Conservation (phyloP, 2,888 invertebrate species). For the Hydroisotoma schaefferi region DNA sequence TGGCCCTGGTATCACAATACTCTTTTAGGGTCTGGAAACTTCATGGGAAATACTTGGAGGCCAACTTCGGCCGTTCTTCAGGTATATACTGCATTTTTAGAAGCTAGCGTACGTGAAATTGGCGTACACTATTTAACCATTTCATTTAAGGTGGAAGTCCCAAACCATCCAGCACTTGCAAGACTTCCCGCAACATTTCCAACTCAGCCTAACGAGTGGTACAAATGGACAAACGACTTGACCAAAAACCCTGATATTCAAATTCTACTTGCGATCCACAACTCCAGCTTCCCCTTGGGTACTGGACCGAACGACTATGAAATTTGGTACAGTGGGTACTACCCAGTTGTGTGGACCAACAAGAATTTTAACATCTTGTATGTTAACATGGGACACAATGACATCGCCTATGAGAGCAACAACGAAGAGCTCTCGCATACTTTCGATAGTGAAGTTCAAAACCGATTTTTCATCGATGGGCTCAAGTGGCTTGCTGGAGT, state of each 20-base stretch:
- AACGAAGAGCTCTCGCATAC: slow-evolving; percentile 36
- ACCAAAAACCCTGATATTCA: slow-evolving; percentile 28
- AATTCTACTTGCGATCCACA: slow-evolving; percentile 33
- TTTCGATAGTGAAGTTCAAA: slow-evolving; percentile 35
- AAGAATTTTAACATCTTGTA: slow-evolving; percentile 39
- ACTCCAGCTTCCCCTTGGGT: slow-evolving; percentile 37
- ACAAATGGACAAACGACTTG: slow-evolving; percentile 30
- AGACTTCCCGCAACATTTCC: slow-evolving; percentile 27
- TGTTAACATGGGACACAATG: slow-evolving; percentile 42
- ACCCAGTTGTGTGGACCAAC: slow-evolving; percentile 40
- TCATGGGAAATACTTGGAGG: slow-evolving; percentile 38
- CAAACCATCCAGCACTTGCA: slow-evolving; percentile 25
- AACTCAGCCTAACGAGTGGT: slow-evolving; percentile 41
- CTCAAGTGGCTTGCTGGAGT: slow-evolving; percentile 30
- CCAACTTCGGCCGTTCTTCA: slow-evolving; percentile 38
- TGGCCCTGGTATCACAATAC: slow-evolving; percentile 44
- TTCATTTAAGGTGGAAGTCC: slow-evolving; percentile 31
- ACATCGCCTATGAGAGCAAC: slow-evolving; percentile 32
- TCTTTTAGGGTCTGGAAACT: slow-evolving; percentile 38
- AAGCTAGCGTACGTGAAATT: no score
- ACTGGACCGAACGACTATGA: slow-evolving; percentile 37
- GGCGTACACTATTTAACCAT: background rate
- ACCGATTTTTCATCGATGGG: slow-evolving; percentile 27
- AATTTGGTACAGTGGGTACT: slow-evolving; percentile 41
- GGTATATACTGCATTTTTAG: slow-evolving; percentile 9